These are phyloP conservation scores for Bugulina stolonifera DNA, from an alignment of 2,888 invertebrate genomes.

Conservation along the genomic window DNA sequence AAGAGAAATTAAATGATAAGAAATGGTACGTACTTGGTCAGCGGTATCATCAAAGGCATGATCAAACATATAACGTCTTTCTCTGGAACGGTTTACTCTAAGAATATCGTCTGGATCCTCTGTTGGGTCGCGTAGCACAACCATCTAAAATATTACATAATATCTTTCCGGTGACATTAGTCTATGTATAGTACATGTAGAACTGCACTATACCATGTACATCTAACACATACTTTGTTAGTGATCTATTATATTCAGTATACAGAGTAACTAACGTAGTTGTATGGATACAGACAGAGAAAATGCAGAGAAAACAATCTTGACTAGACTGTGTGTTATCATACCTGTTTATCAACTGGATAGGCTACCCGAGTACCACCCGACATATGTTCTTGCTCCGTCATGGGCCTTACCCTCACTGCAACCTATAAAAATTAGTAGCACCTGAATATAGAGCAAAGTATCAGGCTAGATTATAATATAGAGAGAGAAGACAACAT, in stretches of 20 bases:
- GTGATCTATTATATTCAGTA: too few species aligned
- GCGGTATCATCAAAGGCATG: slow-evolving; percentile 79
- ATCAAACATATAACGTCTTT: slow-evolving; percentile 83
- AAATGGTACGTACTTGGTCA: slow-evolving; percentile 63
- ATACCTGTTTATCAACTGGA: slow-evolving; percentile 73
- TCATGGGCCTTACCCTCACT: slow-evolving; percentile 79
- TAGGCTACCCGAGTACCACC: slow-evolving; percentile 66
- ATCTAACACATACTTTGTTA: too few species aligned
- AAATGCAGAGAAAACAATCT: too few species aligned
- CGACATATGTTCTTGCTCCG: slow-evolving; percentile 62
- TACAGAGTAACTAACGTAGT: too few species aligned
- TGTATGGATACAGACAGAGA: too few species aligned
- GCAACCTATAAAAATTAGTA: slow-evolving; percentile 74
- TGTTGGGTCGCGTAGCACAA: slow-evolving; percentile 64
- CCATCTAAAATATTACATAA: slow-evolving; percentile 56
- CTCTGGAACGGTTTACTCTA: slow-evolving; percentile 64
- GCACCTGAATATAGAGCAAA: too few species aligned
- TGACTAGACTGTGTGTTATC: too few species aligned
- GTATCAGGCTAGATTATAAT: too few species aligned
- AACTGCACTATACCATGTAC: too few species aligned
- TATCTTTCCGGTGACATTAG: too few species aligned
- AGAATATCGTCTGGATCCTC: slow-evolving; percentile 60
- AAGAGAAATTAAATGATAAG: neutral
- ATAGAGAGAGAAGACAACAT: too few species aligned
- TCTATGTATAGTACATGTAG: too few species aligned